A percentile compares a stretch with the other conserved stretches of the same genome.
Evolutionary conservation across 2,113 vertebrate genomes (phyloP).

Genomic region (Charina bottae): DNA sequence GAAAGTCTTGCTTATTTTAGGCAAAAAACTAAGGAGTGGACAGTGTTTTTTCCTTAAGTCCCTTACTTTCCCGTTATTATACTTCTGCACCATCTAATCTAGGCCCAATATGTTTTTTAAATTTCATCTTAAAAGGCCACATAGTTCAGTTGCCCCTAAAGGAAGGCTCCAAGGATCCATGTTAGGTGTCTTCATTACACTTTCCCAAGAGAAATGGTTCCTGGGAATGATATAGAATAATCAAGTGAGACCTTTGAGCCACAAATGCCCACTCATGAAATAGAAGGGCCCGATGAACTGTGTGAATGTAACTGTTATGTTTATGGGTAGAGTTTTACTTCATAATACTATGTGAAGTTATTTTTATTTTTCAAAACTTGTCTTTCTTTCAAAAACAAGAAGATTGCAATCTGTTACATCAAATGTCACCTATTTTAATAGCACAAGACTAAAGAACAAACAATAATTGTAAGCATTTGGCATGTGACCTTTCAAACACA

Average conservation of each 20-base stretch:
- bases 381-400: conserved; percentile 18
- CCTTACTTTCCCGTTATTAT: neutral
- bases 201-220: neutral
- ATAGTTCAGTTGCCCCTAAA: no score
- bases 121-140: neutral
- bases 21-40: neutral
- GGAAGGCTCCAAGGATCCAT: neutral
- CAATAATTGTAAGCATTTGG: neutral
- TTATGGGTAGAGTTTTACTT: neutral
- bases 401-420: conserved; percentile 22
- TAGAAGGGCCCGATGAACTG: neutral
- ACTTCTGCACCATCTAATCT: neutral
- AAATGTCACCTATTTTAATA: conserved; percentile 9
- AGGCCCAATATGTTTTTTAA: neutral
- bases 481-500: neutral
- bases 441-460: neutral
- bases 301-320: neutral
- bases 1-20: neutral
- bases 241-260: neutral
- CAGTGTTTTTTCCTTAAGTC: neutral
- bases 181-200: neutral
- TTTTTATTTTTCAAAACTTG: conserved; percentile 1
- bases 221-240: neutral
- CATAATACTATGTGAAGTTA: neutral
- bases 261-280: neutral